A percentile compares a stretch with the other conserved stretches of the same genome.
These are phyloP conservation scores for Acrossocheilus wenchowensis DNA, from an alignment of 2,797 vertebrate genomes.

Conservation along the genomic window DNA sequence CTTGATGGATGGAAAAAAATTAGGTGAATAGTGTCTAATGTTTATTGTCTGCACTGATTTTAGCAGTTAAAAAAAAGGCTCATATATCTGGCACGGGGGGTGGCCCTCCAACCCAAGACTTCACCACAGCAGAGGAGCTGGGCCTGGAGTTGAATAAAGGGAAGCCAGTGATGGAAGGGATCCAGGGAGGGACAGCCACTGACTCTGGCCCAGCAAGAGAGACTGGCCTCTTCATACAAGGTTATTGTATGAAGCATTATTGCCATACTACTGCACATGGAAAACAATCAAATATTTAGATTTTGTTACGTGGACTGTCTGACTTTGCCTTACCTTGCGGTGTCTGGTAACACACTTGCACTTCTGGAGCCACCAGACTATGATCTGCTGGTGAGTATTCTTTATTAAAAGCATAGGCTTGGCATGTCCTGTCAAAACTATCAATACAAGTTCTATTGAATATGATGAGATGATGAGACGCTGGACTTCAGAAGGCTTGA, in stretches of 20 bases:
- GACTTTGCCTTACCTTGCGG: background rate
- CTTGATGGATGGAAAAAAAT: background rate
- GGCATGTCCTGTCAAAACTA: too few species aligned
- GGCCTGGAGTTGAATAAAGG: conserved; percentile 5
- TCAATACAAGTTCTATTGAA: too few species aligned
- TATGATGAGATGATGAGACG: background rate
- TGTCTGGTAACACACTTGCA: background rate
- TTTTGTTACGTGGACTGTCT: background rate
- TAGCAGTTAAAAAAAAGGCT: too few species aligned
- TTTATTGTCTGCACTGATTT: too few species aligned
- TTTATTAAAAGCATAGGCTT: background rate
- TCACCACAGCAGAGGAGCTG: conserved; percentile 3
- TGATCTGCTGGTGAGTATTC: background rate
- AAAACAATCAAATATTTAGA: background rate
- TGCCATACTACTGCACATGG: background rate
- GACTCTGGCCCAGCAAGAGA: background rate
- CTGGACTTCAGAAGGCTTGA: background rate
- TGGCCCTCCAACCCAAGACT: conserved; percentile 4
- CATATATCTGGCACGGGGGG: background rate
- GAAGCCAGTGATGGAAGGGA: conserved; percentile 18
- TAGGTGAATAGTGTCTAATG: too few species aligned
- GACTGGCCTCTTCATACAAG: background rate
- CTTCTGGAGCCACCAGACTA: conserved; percentile 10
- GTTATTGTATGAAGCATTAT: background rate
- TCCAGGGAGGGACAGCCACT: conserved; percentile 7